Evolutionary conservation across 1,140 invertebrate genomes (phyloP).

Genomic region (Metopolophium dirhodum): DNA sequence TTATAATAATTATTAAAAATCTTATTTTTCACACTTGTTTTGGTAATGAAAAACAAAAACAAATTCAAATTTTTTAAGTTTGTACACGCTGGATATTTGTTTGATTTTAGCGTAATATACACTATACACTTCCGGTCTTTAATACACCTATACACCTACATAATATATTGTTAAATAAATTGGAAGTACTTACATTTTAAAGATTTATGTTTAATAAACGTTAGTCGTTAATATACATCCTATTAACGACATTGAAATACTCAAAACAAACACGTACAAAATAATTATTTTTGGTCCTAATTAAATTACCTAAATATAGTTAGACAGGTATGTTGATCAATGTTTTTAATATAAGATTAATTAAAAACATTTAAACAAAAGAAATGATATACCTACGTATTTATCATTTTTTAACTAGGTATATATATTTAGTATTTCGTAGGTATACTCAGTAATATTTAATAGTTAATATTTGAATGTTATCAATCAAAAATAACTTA

Average conservation of each 20-base stretch:
- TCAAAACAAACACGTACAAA: not conserved
- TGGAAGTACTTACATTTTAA: not conserved
- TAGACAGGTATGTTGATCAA: not conserved
- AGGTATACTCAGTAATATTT: not conserved
- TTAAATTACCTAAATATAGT: not conserved
- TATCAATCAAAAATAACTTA: not conserved
- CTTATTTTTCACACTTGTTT: not conserved
- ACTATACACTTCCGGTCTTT: not conserved
- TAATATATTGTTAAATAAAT: not conserved
- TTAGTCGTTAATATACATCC: not conserved
- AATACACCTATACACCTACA: not conserved
- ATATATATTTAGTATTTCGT: not conserved
- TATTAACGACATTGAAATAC: not conserved
- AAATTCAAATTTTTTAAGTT: not conserved
- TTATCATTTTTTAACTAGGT: not conserved
- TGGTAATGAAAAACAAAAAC: not conserved
- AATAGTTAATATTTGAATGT: not conserved
- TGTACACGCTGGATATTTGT: not conserved
- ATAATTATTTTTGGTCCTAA: not conserved
- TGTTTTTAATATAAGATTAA: slow-evolving; percentile 1
- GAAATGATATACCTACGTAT: not conserved
- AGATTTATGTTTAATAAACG: not conserved
- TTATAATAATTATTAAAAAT: not conserved
- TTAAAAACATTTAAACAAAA: not conserved
- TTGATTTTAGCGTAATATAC: not conserved